Conservation (phyloP, 1,140 invertebrate species). For the Meteorus sp. region DNA sequence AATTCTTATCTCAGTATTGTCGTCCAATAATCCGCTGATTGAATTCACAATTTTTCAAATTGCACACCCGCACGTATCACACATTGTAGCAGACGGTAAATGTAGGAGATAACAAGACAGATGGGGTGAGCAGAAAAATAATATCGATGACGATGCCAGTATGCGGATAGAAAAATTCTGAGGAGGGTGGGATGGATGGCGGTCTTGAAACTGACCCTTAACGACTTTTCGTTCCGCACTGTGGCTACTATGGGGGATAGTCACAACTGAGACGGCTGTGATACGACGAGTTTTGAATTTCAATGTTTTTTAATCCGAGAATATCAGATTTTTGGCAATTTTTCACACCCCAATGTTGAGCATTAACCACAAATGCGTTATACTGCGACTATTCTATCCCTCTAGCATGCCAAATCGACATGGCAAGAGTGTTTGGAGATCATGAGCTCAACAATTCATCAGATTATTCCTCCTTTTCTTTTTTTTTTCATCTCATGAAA, state of each 20-base stretch:
- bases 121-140: slow-evolving; percentile 51
- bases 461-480: too few species aligned
- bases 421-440: slow-evolving; percentile 29
- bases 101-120: slow-evolving; percentile 20
- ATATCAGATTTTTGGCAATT: slow-evolving; percentile 61
- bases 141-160: slow-evolving; percentile 48
- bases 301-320: slow-evolving; percentile 61
- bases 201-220: slow-evolving; percentile 59
- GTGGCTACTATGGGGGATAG: slow-evolving; percentile 33
- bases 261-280: neutral
- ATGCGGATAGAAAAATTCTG: slow-evolving; percentile 16
- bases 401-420: neutral
- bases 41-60: slow-evolving; percentile 53
- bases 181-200: too few species aligned
- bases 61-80: slow-evolving; percentile 37
- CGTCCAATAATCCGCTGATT: slow-evolving; percentile 46
- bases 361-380: slow-evolving; percentile 36
- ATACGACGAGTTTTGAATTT: slow-evolving; percentile 59
- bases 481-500: too few species aligned
- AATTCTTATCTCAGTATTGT: slow-evolving; percentile 46
- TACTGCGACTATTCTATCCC: neutral
- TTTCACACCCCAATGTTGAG: slow-evolving; percentile 49
- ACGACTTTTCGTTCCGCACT: slow-evolving; percentile 52
- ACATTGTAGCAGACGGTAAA: slow-evolving; percentile 6
- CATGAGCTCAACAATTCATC: slow-evolving; percentile 43